Evolutionary conservation across 2,888 invertebrate species (phyloP), one percentile per base, ranked within the genome.

Genomic region (Euplagia quadripunctaria): DNA sequence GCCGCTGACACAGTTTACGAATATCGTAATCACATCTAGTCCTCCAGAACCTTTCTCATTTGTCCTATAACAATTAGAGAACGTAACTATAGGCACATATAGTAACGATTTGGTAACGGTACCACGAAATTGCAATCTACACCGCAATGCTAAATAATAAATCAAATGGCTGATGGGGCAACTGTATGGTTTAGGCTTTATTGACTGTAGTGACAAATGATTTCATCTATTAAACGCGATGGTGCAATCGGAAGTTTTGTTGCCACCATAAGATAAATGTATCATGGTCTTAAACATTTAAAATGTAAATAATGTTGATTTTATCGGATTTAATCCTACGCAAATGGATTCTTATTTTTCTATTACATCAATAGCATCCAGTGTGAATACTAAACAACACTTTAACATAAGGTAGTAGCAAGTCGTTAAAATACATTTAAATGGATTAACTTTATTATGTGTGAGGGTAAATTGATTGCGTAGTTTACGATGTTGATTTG

Each of bases 131-230:
- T 84, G 82, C 83, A 82, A 84, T 82, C 82, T 76, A 81, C 80
- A 83, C 71, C 80, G 80, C 74, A 82, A 71, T 75, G 79, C 85
- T 85, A 83, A 88, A 82, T 80, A 86, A 91, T 90, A 87, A 88
- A 89, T 91, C 88, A 89, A 86, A 85, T 82, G 79, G 79, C 67
- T 78, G 84, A 86, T 91, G 88, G 76, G 85, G 90, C 80, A 88
- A 89, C 81, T 79, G 87, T 82, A 82, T 81, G 81, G 79, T 84
- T 81, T 82, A 76, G 75, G 68, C 75, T 78, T 81, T 82, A 84
- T 79, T 80, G 76, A 78, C 75, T 79, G 79, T 79, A 86, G 83
- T 89, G 88, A 91, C 87, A 88, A 89, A 90, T 88, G 83, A 84
- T 87, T 86, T 81, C 74, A 80, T 79, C 78, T 80, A 77, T 79